Evolutionary conservation across 2,888 invertebrate species (phyloP).

Genomic region (Lycia hirtaria): DNA sequence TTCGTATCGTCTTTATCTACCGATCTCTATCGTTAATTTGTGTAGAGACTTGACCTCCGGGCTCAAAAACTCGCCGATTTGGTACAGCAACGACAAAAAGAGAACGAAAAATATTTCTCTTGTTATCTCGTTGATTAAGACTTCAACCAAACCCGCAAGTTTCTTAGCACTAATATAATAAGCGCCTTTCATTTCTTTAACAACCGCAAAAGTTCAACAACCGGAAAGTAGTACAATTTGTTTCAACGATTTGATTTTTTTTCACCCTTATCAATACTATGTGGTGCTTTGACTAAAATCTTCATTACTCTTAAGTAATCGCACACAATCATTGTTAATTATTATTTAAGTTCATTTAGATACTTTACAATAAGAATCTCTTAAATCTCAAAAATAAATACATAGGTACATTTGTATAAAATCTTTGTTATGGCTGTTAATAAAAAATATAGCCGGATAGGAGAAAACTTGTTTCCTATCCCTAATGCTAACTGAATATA

Average conservation of each 20-base stretch:
- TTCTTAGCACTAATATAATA: too few relatives aligned
- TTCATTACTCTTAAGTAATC: not conserved
- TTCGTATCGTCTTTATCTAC: too few relatives aligned
- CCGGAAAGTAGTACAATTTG: not conserved
- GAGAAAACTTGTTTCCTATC: too few relatives aligned
- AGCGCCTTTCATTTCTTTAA: too few relatives aligned
- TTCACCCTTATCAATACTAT: not conserved
- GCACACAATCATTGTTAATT: not conserved
- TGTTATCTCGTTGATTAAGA: too few relatives aligned
- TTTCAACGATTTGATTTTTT: not conserved
- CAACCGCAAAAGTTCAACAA: too few relatives aligned
- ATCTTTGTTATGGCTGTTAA: conserved; percentile 16
- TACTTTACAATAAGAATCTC: conserved; percentile 23
- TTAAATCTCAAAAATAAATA: conserved; percentile 24
- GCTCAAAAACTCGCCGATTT: too few relatives aligned
- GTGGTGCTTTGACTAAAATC: conserved; percentile 9
- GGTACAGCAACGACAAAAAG: too few relatives aligned
- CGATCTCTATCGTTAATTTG: too few relatives aligned
- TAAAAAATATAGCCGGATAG: not conserved
- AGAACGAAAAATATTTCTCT: too few relatives aligned
- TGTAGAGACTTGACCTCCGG: too few relatives aligned
- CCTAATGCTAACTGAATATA: not conserved
- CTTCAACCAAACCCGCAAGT: too few relatives aligned
- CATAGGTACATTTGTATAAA: conserved; percentile 6
- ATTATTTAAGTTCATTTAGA: not conserved